phyloP scores from a whole-genome alignment of 2,797 vertebrate genomes.

The Crenichthys baileyi region DNA sequence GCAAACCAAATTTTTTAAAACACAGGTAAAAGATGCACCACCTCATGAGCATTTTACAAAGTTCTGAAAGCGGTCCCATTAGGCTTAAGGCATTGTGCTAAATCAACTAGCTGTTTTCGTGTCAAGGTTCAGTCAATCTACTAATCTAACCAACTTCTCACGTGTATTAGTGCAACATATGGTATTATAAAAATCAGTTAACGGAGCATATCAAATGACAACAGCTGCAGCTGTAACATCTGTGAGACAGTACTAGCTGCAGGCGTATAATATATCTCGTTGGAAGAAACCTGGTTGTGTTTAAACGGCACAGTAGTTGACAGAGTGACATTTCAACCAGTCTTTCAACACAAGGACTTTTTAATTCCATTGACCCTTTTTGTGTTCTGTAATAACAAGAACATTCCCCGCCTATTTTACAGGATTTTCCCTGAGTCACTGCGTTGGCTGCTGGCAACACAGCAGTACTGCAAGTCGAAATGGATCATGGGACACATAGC shows the following conservation, averaged over 20 bases:
- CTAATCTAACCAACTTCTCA: not conserved
- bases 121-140: not conserved
- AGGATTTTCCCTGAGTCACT: constrained; percentile 99
- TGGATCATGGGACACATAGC: constrained; percentile 89
- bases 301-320: not conserved
- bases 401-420: constrained; percentile 36
- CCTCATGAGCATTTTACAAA: not conserved
- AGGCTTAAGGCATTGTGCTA: not conserved
- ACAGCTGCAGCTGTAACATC: constrained; percentile 4
- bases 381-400: constrained; percentile 36
- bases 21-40: not conserved
- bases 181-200: constrained; percentile 1
- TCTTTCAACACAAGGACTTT: constrained; percentile 9
- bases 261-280: not conserved
- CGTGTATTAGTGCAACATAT: constrained; percentile 14
- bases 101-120: constrained; percentile 7
- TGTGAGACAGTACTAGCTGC: not conserved
- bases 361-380: constrained; percentile 18
- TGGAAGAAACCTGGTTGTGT: not conserved
- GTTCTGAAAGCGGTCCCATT: not conserved
- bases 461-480: constrained; percentile 91
- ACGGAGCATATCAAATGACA: constrained; percentile 13
- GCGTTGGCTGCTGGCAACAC: constrained; percentile 95
- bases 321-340: constrained; percentile 12
- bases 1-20: constrained; percentile 3